These are phyloP conservation scores for Phoebastria nigripes DNA, from an alignment of 2,797 vertebrate species.

Conservation along the genomic window DNA sequence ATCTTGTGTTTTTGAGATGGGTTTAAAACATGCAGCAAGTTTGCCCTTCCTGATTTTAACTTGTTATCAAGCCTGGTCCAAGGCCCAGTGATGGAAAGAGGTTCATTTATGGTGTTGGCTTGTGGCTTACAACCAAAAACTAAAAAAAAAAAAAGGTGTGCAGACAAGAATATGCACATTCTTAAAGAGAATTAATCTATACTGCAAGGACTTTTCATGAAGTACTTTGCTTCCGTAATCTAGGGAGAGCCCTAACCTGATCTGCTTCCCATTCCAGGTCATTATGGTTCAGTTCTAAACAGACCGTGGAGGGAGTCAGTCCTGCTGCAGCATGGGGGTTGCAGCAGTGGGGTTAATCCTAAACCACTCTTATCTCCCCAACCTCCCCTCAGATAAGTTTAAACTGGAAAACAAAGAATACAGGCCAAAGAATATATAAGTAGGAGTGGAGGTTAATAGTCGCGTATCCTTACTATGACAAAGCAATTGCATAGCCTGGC, in stretches of 20 bases:
- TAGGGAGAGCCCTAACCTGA: neutral
- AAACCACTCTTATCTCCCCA: neutral
- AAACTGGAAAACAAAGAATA: neutral
- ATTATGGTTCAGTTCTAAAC: neutral
- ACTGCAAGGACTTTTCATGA: neutral
- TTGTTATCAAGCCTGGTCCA: neutral
- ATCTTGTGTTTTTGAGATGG: neutral
- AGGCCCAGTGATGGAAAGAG: neutral
- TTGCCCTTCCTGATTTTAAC: neutral
- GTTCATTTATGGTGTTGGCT: neutral
- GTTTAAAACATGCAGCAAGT: neutral
- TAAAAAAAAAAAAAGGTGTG: neutral
- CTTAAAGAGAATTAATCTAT: neutral
- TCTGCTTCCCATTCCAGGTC: neutral
- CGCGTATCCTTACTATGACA: fast-evolving
- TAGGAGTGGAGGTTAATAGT: neutral
- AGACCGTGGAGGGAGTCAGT: neutral
- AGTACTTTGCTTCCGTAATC: neutral
- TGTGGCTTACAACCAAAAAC: neutral
- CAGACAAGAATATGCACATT: neutral
- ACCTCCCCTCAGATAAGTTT: neutral
- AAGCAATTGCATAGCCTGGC: neutral
- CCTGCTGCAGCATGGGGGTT: neutral
- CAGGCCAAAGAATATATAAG: neutral
- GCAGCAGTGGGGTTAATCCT: neutral